Evolutionary conservation across 2,797 vertebrate genomes (phyloP).

Genomic region (Fistularia commersonii): DNA sequence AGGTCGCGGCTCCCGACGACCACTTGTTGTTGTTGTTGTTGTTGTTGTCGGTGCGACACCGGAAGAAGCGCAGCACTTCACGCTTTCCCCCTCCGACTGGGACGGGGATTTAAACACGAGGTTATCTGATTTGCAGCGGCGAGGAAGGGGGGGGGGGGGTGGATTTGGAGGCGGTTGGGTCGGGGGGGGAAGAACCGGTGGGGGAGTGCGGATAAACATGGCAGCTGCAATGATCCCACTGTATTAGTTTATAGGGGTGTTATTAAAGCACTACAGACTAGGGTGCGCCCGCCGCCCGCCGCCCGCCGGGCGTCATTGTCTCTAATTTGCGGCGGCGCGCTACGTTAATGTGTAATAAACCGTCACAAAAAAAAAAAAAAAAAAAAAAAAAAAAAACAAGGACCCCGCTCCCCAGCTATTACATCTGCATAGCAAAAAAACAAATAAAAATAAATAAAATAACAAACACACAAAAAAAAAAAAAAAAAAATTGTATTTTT

Average conservation of each 20-base stretch:
- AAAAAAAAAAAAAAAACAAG: slow-evolving; percentile 36
- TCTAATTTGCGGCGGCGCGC: slow-evolving; percentile 66
- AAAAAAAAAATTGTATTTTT: slow-evolving; percentile 50
- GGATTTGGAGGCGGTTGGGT: slow-evolving; percentile 12
- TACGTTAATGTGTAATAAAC: slow-evolving; percentile 51
- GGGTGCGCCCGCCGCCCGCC: slow-evolving; percentile 24
- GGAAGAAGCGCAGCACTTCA: slow-evolving; percentile 49
- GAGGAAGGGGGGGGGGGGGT: slow-evolving; percentile 29
- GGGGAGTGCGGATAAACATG: slow-evolving; percentile 41
- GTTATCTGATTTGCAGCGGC: slow-evolving; percentile 48
- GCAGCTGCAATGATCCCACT: slow-evolving; percentile 19
- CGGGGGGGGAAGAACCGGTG: slow-evolving; percentile 31
- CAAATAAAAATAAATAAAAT: slow-evolving; percentile 53
- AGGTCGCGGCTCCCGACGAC: too few species aligned
- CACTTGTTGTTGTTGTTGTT: neutral
- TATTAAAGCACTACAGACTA: slow-evolving; percentile 67
- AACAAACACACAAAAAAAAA: slow-evolving; percentile 47
- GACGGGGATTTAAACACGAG: slow-evolving; percentile 47
- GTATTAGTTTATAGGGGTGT: slow-evolving; percentile 38
- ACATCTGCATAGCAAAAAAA: slow-evolving; percentile 70
- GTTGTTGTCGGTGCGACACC: slow-evolving; percentile 12
- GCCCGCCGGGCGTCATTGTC: slow-evolving; percentile 30
- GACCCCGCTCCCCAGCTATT: slow-evolving; percentile 23
- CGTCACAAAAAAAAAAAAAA: slow-evolving; percentile 43
- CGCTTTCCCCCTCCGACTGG: slow-evolving; percentile 1